phyloP scores from a whole-genome alignment of 1,140 invertebrate species.

The Brachionus rubens region DNA sequence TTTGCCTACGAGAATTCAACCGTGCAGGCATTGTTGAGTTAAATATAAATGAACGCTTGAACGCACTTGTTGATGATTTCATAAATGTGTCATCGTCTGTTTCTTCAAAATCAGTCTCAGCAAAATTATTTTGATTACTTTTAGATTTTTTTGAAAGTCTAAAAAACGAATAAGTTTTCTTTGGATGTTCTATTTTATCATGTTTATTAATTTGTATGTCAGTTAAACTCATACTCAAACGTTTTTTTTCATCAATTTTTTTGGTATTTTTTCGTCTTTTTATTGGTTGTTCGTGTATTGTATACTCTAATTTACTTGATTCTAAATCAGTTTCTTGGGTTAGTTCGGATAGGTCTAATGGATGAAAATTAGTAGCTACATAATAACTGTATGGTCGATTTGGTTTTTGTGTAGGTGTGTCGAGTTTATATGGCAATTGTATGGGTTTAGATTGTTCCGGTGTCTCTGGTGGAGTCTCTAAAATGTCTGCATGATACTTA shows the following conservation, averaged over 20 bases:
- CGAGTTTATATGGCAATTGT: not conserved
- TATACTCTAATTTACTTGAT: not conserved
- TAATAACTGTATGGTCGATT: slow-evolving; percentile 38
- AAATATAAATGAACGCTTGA: not conserved
- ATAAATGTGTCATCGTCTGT: not conserved
- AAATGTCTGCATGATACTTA: not conserved
- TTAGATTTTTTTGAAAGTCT: slow-evolving; percentile 28
- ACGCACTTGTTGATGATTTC: not conserved
- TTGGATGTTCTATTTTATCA: not conserved
- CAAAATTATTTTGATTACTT: slow-evolving; percentile 23
- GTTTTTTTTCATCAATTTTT: slow-evolving; percentile 8
- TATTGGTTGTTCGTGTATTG: not conserved
- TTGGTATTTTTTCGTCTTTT: not conserved
- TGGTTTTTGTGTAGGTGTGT: not conserved
- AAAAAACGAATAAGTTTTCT: slow-evolving; percentile 17
- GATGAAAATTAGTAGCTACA: slow-evolving; percentile 43
- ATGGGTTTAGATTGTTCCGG: slow-evolving; percentile 2
- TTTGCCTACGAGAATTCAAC: not conserved
- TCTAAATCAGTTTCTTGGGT: not conserved
- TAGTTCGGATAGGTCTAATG: not conserved
- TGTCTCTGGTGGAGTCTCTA: slow-evolving; percentile 27
- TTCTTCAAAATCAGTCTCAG: slow-evolving; percentile 2
- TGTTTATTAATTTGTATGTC: not conserved
- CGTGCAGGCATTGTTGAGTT: slow-evolving; percentile 22
- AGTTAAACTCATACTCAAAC: slow-evolving; percentile 33